phyloP scores from a whole-genome alignment of 2,797 vertebrate genomes.

The Microcaecilia unicolor region DNA sequence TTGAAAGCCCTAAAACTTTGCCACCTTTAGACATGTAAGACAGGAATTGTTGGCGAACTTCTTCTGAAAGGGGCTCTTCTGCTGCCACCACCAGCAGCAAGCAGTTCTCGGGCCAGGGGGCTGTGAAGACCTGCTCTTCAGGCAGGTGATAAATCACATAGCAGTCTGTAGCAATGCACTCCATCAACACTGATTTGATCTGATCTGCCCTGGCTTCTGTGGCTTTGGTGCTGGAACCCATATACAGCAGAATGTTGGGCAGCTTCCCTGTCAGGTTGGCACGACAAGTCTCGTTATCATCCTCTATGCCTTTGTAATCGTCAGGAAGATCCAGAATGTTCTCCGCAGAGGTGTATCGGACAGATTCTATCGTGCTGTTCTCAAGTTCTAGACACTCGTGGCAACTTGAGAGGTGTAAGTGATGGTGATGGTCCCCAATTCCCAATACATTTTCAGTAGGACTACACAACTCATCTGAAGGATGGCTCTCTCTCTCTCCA shows the following conservation, averaged over 20 bases:
- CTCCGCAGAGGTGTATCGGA: constrained; percentile 78
- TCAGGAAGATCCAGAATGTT: constrained; percentile 77
- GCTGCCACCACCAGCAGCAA: constrained; percentile 74
- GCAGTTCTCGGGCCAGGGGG: constrained; percentile 77
- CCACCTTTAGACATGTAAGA: constrained; percentile 74
- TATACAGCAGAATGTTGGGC: constrained; percentile 79
- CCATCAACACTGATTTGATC: constrained; percentile 50
- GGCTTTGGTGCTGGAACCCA: constrained; percentile 39
- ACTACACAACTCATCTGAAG: background rate
- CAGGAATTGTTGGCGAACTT: constrained; percentile 58
- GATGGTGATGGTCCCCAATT: constrained; percentile 47
- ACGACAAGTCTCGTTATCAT: background rate
- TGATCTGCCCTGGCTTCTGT: constrained; percentile 39
- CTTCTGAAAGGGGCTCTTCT: constrained; percentile 43
- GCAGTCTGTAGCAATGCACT: constrained; percentile 64
- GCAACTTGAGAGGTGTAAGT: constrained; percentile 85
- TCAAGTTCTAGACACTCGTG: constrained; percentile 85
- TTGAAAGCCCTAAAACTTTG: constrained; percentile 69
- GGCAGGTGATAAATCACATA: constrained; percentile 71
- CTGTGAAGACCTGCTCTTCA: constrained; percentile 59
- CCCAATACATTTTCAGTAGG: background rate
- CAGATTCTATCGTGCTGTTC: constrained; percentile 83
- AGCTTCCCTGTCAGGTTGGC: constrained; percentile 47
- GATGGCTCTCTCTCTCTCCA: constrained; percentile 1
- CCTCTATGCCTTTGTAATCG: constrained; percentile 22